Percentiles rank a stretch among this genome's conserved stretches.
phyloP scores from a whole-genome alignment of 2,888 invertebrate species.

The Caenorhabditis plicata region DNA sequence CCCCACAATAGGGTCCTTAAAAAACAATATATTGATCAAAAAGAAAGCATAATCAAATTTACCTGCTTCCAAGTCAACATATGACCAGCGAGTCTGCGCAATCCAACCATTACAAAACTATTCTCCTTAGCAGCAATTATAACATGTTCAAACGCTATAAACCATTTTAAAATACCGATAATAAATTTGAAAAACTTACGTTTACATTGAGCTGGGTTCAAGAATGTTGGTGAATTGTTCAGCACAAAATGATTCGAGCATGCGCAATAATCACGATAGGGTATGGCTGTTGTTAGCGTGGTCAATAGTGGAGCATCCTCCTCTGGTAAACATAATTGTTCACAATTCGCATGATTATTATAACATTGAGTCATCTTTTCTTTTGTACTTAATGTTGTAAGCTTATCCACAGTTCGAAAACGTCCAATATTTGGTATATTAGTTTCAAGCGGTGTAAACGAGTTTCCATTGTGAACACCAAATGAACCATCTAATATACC shows the following conservation, averaged over 20 bases:
- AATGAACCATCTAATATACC: background rate
- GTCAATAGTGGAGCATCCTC: background rate
- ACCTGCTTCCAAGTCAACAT: background rate
- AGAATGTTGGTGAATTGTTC: background rate
- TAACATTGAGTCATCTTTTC: background rate
- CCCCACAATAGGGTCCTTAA: slow-evolving; percentile 1
- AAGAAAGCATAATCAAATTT: too few relatives aligned
- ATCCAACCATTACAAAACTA: background rate
- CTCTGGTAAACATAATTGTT: slow-evolving; percentile 1
- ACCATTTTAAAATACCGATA: background rate
- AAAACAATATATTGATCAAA: too few relatives aligned
- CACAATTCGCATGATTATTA: background rate
- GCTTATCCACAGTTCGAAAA: too few relatives aligned
- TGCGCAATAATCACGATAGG: background rate
- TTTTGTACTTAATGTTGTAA: too few relatives aligned
- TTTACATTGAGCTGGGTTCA: background rate
- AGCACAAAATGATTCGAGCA: background rate
- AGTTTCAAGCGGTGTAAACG: too few relatives aligned
- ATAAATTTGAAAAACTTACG: background rate
- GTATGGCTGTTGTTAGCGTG: too few relatives aligned
- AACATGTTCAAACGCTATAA: background rate
- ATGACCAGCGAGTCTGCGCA: background rate
- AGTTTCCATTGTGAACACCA: background rate
- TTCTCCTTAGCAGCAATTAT: background rate
- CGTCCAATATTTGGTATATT: too few relatives aligned